A percentile compares a stretch with the other conserved stretches of the same genome.
phyloP scores from a whole-genome alignment of 23 tunicate species.

The Diplosoma virens region DNA sequence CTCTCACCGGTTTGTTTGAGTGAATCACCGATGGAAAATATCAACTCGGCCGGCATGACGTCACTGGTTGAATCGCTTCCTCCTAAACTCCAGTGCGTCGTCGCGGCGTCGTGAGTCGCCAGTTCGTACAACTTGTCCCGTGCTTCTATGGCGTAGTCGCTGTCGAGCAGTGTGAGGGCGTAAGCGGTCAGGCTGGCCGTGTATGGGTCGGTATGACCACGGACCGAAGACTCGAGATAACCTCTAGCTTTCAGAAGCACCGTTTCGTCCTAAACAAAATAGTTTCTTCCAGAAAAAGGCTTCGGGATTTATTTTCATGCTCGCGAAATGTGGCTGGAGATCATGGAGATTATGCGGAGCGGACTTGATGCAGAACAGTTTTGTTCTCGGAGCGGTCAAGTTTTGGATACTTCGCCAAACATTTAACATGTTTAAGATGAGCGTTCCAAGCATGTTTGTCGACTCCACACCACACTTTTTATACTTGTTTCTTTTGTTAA shows the following conservation, averaged over 20 bases:
- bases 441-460: no score
- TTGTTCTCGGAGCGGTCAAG: no score
- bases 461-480: no score
- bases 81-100: constrained; percentile 39
- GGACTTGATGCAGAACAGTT: no score
- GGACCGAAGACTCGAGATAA: constrained; percentile 45
- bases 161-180: constrained; percentile 64
- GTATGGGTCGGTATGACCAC: constrained; percentile 59
- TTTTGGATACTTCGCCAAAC: no score
- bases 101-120: constrained; percentile 12
- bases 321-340: no score
- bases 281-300: no score
- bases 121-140: constrained; percentile 21
- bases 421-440: no score
- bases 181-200: constrained; percentile 77
- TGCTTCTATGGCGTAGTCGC: constrained; percentile 54
- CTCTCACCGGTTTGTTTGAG: constrained; percentile 57
- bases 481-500: no score
- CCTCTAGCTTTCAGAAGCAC: constrained; percentile 65
- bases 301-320: no score
- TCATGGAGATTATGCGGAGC: no score
- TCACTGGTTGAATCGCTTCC: no score
- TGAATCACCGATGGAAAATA: constrained; percentile 47
- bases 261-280: constrained; percentile 44
- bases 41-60: background rate